A percentile compares a stretch with the other conserved stretches of the same genome.
These are phyloP conservation scores for Wasmannia auropunctata DNA, from an alignment of 1,140 invertebrate genomes.

Conservation along the genomic window DNA sequence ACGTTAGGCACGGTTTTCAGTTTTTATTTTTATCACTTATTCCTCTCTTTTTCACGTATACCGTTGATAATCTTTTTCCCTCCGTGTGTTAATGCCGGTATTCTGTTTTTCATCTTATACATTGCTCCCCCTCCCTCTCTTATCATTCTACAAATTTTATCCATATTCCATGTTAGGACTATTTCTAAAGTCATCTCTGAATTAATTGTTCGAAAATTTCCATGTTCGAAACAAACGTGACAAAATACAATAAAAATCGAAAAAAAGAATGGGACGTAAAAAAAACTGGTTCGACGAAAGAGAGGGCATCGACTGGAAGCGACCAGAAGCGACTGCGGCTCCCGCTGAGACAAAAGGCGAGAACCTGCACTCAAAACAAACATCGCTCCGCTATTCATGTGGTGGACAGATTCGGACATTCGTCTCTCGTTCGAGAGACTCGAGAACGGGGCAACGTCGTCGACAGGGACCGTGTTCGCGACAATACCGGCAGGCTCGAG, in stretches of 20 bases:
- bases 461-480: conserved; percentile 53
- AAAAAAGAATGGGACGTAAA: neutral
- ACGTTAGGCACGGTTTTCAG: neutral
- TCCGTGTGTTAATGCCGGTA: neutral
- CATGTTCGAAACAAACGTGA: neutral
- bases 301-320: conserved; percentile 19
- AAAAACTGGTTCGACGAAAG: neutral
- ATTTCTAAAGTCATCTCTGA: neutral
- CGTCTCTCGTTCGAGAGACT: conserved; percentile 60
- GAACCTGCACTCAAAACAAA: conserved; percentile 84
- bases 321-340: conserved; percentile 69
- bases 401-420: conserved; percentile 74
- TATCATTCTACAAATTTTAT: neutral
- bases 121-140: neutral
- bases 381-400: conserved; percentile 81
- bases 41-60: neutral
- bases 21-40: neutral
- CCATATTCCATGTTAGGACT: neutral
- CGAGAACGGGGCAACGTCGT: conserved; percentile 33
- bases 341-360: conserved; percentile 79
- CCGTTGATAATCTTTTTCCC: neutral
- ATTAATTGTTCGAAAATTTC: neutral
- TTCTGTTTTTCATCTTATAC: neutral
- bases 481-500: conserved; percentile 77
- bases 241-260: neutral